These are phyloP conservation scores for Pelusios castaneus DNA, from an alignment of 2,113 vertebrate species.

Conservation along the genomic window DNA sequence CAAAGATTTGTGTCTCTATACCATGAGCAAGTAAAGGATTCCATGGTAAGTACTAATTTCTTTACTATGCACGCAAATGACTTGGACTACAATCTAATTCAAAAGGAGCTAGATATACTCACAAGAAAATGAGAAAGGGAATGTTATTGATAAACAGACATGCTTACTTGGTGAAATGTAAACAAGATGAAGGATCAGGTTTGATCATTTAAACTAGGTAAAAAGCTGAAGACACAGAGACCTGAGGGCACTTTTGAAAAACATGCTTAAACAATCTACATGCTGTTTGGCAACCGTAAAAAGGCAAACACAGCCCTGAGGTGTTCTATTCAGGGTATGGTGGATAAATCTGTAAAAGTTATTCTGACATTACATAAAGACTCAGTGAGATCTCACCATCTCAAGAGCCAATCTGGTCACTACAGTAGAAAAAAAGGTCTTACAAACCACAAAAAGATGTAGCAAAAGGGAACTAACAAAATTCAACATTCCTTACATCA, in stretches of 20 bases:
- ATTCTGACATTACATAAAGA: conserved; percentile 73
- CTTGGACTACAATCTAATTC: conserved; percentile 61
- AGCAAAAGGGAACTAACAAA: conserved; percentile 11
- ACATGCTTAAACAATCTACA: conserved; percentile 63
- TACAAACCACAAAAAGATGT: conserved; percentile 53
- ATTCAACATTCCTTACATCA: not conserved
- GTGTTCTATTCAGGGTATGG: conserved; percentile 64
- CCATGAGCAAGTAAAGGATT: not conserved
- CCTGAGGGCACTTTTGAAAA: conserved; percentile 68
- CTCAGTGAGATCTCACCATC: conserved; percentile 72
- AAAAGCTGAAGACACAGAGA: conserved; percentile 69
- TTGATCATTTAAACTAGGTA: conserved; percentile 71
- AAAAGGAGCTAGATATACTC: conserved; percentile 49
- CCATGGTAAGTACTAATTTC: not conserved
- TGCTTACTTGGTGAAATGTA: conserved; percentile 65
- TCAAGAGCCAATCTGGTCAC: conserved; percentile 69
- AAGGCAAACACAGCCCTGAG: conserved; percentile 70
- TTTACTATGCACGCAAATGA: conserved; percentile 45
- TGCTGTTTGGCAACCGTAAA: conserved; percentile 71
- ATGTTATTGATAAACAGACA: conserved; percentile 44
- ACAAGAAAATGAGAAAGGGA: not conserved
- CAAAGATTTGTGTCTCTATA: not conserved
- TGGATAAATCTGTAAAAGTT: conserved; percentile 64
- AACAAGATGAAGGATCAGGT: conserved; percentile 70
- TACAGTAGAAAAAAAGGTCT: conserved; percentile 47